phyloP scores from a whole-genome alignment of 2,113 vertebrate genomes.

The Antigone vipio region DNA sequence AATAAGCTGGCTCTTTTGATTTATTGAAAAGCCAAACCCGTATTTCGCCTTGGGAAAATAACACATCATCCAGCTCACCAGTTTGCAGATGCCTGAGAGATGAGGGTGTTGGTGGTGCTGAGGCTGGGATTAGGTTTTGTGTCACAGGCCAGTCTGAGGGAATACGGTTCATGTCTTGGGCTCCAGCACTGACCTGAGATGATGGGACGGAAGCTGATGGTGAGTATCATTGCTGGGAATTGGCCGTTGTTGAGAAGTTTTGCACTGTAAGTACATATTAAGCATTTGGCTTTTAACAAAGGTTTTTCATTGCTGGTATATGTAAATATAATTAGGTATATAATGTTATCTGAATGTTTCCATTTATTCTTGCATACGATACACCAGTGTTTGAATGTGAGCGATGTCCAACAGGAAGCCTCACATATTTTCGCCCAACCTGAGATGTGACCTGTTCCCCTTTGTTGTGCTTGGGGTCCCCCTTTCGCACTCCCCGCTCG shows the following conservation, averaged over 20 bases:
- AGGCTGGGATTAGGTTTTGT: not conserved
- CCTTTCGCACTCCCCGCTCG: rapidly evolving
- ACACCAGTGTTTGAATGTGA: not conserved
- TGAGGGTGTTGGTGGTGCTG: not conserved
- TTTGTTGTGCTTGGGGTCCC: not conserved
- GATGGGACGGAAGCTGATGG: not conserved
- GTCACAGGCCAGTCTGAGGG: not conserved
- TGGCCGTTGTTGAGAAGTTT: not conserved
- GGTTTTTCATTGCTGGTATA: not conserved
- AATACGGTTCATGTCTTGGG: not conserved
- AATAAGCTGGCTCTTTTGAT: not conserved
- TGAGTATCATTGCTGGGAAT: not conserved
- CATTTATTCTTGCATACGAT: not conserved
- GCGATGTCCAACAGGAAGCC: not conserved
- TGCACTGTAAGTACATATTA: not conserved
- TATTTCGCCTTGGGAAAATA: not conserved
- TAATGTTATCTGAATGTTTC: not conserved
- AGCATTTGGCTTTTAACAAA: not conserved
- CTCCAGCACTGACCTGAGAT: not conserved
- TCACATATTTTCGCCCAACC: not conserved
- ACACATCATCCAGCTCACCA: not conserved
- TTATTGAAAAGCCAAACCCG: not conserved
- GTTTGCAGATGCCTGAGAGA: not conserved
- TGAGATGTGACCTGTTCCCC: not conserved
- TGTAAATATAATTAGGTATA: not conserved